Evolutionary conservation across 2,797 vertebrate genomes (phyloP), one percentile per base, ranked within the genome.

Genomic region (Hemibagrus guttatus): DNA sequence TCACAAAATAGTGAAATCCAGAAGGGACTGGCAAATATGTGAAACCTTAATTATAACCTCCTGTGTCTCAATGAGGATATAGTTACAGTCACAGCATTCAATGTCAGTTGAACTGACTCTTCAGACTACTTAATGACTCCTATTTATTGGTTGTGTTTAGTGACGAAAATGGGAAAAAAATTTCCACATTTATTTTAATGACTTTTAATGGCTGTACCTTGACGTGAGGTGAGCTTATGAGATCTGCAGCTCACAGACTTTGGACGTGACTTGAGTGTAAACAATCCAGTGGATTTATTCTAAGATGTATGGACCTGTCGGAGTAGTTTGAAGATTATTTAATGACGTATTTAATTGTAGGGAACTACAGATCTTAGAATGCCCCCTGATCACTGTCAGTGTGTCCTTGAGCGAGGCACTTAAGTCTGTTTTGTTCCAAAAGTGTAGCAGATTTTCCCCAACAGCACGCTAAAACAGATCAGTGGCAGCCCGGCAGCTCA

Each of bases 401-500:
- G 85, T 54, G 85, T 52, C 28, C 79, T 9, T 46, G 19, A 64
- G 71, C 42, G 52, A 63, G 46, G 68, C 69, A 74, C 56, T 82
- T 64, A 49, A 66, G 16, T 81, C 61, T 82, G 49, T 66, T 66
- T 66, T 68, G 81, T 54, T 69, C n/a, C 66, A 21, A 61, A 86
- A 81, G 31, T 9, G 26, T 9, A 52, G n/a, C 21, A 56, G 46
- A 78, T 66, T 85, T 78, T 76, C 46, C 75, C 84, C 52, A 78
- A 42, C 75, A 69, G 75, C 6, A 35, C 26, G 13, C 76, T 69
- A 71, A 86, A 86, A 59, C 61, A 31, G 31, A 68, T 69, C 81
- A 83, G 81, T 68, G 49, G 28, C 35, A 82, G 80, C 69, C 56
- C 61, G 21, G 59, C 14, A 66, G 80, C 79, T 86, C 68, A 9